These are phyloP conservation scores for Nanger granti DNA, from an alignment of 2,113 vertebrate genomes.

Conservation along the genomic window DNA sequence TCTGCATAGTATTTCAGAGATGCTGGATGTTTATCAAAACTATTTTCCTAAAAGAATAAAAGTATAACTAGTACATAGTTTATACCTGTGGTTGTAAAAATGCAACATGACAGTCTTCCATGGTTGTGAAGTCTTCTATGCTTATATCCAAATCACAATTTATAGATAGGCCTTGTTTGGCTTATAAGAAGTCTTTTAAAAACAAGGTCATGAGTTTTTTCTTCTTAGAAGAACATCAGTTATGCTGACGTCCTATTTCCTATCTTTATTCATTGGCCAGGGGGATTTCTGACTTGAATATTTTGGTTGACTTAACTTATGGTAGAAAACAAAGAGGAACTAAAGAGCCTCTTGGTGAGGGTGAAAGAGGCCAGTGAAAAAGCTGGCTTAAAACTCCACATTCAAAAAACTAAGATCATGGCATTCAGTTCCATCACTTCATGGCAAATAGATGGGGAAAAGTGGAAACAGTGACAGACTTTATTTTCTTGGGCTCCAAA, in stretches of 20 bases:
- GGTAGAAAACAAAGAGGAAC: background rate
- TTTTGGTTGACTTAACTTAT: background rate
- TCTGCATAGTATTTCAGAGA: constrained; percentile 2
- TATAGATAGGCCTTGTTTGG: background rate
- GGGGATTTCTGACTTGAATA: background rate
- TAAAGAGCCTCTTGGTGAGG: background rate
- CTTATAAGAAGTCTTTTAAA: background rate
- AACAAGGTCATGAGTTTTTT: background rate
- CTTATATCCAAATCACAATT: background rate
- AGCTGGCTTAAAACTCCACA: background rate
- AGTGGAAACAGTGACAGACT: background rate
- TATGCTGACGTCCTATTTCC: background rate
- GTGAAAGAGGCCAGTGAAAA: background rate
- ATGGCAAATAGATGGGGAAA: background rate
- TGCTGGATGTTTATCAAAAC: background rate
- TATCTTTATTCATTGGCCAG: background rate
- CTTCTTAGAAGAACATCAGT: background rate
- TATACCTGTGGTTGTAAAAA: background rate
- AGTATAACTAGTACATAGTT: background rate
- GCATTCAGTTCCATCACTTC: background rate
- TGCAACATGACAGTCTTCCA: background rate
- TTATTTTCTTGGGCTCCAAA: background rate
- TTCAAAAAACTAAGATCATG: background rate
- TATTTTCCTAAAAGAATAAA: constrained; percentile 11
- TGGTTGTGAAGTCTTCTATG: background rate